These are phyloP conservation scores for Phlogophora meticulosa DNA, from an alignment of 2,888 invertebrate species.

Conservation along the genomic window DNA sequence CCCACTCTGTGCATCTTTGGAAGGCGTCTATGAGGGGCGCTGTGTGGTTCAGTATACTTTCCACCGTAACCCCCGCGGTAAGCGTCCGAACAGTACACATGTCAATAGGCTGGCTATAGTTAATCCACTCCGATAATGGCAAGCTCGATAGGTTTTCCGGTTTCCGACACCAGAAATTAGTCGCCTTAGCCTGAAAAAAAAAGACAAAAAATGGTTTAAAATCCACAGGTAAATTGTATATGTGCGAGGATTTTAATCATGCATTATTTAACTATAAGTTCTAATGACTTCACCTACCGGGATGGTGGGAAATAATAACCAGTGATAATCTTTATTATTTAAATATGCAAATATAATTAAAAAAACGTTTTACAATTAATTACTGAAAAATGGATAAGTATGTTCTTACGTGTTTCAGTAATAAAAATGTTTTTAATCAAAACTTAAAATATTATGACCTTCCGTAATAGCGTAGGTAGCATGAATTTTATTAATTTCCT, in stretches of 20 bases:
- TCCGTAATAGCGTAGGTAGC: neutral
- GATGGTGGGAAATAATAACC: neutral
- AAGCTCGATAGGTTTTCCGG: slow-evolving; percentile 91
- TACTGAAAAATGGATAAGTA: neutral
- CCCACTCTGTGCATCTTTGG: slow-evolving; percentile 91
- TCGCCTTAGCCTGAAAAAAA: slow-evolving; percentile 91
- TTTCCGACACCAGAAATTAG: slow-evolving; percentile 93
- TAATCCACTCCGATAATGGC: slow-evolving; percentile 92
- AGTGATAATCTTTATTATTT: neutral
- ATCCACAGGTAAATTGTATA: neutral
- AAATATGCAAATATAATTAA: neutral
- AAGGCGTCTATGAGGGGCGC: slow-evolving; percentile 83
- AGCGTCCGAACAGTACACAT: slow-evolving; percentile 91
- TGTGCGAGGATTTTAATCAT: neutral
- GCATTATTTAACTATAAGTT: neutral
- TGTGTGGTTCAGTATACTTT: slow-evolving; percentile 81
- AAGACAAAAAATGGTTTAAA: slow-evolving; percentile 3
- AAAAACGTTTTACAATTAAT: neutral
- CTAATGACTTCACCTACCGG: no score
- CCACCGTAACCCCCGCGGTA: slow-evolving; percentile 78
- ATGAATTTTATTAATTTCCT: neutral
- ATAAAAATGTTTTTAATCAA: neutral
- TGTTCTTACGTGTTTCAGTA: no score
- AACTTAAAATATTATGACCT: neutral
- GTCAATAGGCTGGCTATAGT: slow-evolving; percentile 92